Evolutionary conservation across 2,888 invertebrate genomes (phyloP).

Genomic region (Drosophila paranaensis): DNA sequence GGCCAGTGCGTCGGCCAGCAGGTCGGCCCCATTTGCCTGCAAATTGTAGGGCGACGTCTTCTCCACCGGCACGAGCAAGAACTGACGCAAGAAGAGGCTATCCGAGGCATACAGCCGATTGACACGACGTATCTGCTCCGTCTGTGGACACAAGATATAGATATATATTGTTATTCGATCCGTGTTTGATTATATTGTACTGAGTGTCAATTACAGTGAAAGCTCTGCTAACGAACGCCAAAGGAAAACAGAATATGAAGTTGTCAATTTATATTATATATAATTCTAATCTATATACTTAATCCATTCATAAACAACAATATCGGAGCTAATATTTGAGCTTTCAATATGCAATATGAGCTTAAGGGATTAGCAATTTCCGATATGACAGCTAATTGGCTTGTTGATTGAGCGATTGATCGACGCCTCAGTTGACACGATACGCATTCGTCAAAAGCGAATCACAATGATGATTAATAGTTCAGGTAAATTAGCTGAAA

Average conservation of each 20-base stretch:
- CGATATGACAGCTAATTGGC: conserved; percentile 38
- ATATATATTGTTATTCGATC: conserved; percentile 3
- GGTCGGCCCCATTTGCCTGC: conserved; percentile 82
- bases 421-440: conserved; percentile 23
- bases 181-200: not conserved
- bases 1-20: conserved; percentile 57
- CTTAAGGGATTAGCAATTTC: conserved; percentile 30
- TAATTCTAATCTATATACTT: not conserved
- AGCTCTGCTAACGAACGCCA: not conserved
- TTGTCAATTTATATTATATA: not conserved
- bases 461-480: conserved; percentile 23
- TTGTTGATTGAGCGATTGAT: conserved; percentile 45
- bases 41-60: conserved; percentile 88
- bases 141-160: conserved; percentile 86
- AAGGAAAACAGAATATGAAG: not conserved
- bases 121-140: conserved; percentile 95
- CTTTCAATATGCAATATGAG: not conserved
- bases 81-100: conserved; percentile 95
- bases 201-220: conserved; percentile 2
- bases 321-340: conserved; percentile 3
- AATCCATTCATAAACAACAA: not conserved
- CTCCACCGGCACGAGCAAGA: conserved; percentile 93
- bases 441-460: conserved; percentile 10
- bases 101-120: conserved; percentile 97
- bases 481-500: conserved; percentile 10